These are phyloP conservation scores for Catostomus latipinnis DNA, from an alignment of 2,797 vertebrate genomes.

Conservation along the genomic window DNA sequence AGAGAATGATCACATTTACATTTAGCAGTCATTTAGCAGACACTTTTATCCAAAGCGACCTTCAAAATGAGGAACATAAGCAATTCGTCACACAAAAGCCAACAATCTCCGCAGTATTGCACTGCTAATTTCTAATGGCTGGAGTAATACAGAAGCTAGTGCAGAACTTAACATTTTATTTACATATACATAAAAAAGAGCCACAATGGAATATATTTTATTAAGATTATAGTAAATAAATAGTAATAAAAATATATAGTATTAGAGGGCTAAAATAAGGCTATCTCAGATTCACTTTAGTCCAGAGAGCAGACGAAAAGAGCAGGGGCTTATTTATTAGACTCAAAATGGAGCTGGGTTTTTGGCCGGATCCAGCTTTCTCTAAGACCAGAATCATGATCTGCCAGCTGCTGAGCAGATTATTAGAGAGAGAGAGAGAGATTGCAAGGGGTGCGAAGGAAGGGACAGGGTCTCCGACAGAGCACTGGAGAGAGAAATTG, in stretches of 20 bases:
- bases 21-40: too few species aligned
- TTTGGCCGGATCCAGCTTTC: constrained; percentile 80
- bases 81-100: too few species aligned
- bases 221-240: too few species aligned
- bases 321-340: constrained; percentile 74
- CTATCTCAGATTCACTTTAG: constrained; percentile 46
- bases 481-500: constrained; percentile 58
- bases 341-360: constrained; percentile 75
- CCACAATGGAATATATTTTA: too few species aligned
- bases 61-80: too few species aligned
- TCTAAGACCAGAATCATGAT: constrained; percentile 83
- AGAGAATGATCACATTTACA: too few species aligned
- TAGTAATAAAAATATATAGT: constrained; percentile 3
- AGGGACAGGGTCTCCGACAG: constrained; percentile 45
- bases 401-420: constrained; percentile 85
- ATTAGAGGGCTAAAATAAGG: constrained; percentile 60
- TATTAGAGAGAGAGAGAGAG: constrained; percentile 68
- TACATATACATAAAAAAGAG: too few species aligned
- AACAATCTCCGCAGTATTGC: too few species aligned
- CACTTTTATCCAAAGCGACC: too few species aligned
- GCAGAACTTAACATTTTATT: too few species aligned
- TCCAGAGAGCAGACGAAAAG: constrained; percentile 69
- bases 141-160: too few species aligned
- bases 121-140: too few species aligned
- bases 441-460: constrained; percentile 22